Base-by-base conservation (phyloP, 2,888 invertebrate genomes). In the Lithophane socia region DNA sequence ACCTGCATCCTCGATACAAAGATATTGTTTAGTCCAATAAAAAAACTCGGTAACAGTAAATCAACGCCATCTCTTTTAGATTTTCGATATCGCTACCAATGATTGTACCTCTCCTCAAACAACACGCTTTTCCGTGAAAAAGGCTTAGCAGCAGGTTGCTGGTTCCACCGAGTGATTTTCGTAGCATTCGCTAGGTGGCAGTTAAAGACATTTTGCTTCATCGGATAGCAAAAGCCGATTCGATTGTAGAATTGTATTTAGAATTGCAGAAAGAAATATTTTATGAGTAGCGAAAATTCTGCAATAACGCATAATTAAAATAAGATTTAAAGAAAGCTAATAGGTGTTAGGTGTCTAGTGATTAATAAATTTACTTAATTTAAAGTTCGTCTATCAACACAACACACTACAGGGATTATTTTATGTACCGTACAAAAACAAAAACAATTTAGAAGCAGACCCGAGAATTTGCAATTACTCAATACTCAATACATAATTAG, bases 171-270 rank as follows among this genome's bases (percentile, higher is more conserved):
- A 56, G n/a, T 61, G 44, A 47, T 75, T 82, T 49, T 21, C 10
- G 18, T 24, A n/a, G 12, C 13, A 44, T 12, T 58, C 67, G 12
- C 82, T 86, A 82, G 82, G 13, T 86, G 82, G 83, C 82, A 56
- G 77, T 8, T 44, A 13, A 10, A n/a, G 0, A 24, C 56, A 24
- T 47, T 79, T 65, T 44, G 3, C 13, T n/a, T 21, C 4, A 54
- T 44, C 1, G 9, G 0, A 12, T 29, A n/a, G 42, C 13, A 52
- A 75, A 29, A 44, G 21, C 10, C 3, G 3, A 8, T 44, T 44
- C 8, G 12, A 24, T 29, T 54, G 18, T 47, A 54, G 9, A 7
- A n/a, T 54, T 29, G 29, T 29, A 29, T 29, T 29, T 29, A 29
- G 29, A 29, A 29, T 29, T 42, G 0, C 0, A 54, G 8, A 29